A percentile compares a stretch with the other conserved stretches of the same genome.
phyloP scores from a whole-genome alignment of 2,113 vertebrate species.

The Ictalurus furcatus region DNA sequence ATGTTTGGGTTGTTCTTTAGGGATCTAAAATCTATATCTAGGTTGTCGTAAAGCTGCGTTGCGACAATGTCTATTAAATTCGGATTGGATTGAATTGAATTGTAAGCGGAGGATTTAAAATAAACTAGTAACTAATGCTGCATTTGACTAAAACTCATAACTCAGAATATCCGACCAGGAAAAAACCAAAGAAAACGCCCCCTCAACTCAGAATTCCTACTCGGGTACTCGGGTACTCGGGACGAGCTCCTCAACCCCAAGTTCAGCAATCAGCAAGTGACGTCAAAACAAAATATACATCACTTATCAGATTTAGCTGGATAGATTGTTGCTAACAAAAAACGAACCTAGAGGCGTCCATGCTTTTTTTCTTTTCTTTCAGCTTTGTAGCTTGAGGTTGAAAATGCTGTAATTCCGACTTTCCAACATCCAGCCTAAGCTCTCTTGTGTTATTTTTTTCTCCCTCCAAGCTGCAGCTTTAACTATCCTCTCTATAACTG shows the following conservation, averaged over 20 bases:
- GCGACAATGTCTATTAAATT: too few relatives aligned
- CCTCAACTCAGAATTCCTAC: too few relatives aligned
- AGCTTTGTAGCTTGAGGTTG: not conserved
- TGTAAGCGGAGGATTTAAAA: too few relatives aligned
- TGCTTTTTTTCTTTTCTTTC: not conserved
- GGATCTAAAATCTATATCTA: too few relatives aligned
- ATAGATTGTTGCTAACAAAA: not conserved
- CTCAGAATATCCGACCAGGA: not conserved
- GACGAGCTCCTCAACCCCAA: not conserved
- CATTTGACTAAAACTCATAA: too few relatives aligned
- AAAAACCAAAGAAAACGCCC: not conserved
- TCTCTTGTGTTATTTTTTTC: not conserved
- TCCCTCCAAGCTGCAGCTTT: conserved; percentile 36
- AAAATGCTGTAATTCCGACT: not conserved
- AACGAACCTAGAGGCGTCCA: not conserved
- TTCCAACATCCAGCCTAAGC: not conserved
- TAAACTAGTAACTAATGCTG: too few relatives aligned
- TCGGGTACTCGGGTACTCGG: too few relatives aligned
- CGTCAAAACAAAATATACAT: not conserved
- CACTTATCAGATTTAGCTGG: not conserved
- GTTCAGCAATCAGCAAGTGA: too few relatives aligned
- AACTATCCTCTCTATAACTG: conserved; percentile 45
- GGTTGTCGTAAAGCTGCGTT: too few relatives aligned
- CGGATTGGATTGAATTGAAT: too few relatives aligned
- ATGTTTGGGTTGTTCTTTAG: too few relatives aligned